These are phyloP conservation scores for Formicarius rufipectus DNA, from an alignment of 2,113 vertebrate species.

Conservation along the genomic window DNA sequence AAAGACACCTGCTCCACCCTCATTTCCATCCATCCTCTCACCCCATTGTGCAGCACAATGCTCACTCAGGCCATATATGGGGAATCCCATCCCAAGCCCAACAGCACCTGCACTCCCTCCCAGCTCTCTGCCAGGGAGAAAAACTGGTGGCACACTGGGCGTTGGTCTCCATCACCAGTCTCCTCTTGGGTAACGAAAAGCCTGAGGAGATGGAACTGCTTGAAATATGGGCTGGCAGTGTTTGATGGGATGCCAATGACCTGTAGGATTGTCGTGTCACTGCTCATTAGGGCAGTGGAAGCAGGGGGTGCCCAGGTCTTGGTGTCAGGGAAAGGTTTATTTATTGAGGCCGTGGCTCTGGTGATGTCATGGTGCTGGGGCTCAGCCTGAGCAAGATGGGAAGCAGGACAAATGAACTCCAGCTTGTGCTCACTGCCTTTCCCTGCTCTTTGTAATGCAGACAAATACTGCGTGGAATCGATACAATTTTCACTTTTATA, in stretches of 20 bases:
- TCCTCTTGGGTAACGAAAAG: not conserved
- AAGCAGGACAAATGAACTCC: not conserved
- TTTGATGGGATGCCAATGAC: accelerated
- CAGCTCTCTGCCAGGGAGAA: not conserved
- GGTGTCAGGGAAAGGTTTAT: not conserved
- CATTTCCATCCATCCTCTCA: not conserved
- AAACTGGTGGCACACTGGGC: not conserved
- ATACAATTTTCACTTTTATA: not conserved
- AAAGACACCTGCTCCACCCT: not conserved
- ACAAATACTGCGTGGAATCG: not conserved
- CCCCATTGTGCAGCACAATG: accelerated
- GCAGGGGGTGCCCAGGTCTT: accelerated
- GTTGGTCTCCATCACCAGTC: not conserved
- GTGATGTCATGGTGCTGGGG: not conserved
- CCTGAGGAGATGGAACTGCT: not conserved
- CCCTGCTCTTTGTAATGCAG: not conserved
- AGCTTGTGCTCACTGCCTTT: not conserved
- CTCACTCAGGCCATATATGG: accelerated
- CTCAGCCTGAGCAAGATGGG: not conserved
- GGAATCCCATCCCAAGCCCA: accelerated
- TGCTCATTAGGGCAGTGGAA: not conserved
- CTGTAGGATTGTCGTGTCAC: accelerated
- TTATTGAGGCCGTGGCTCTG: accelerated
- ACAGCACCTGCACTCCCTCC: not conserved
- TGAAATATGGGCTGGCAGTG: not conserved